Conservation (phyloP, 2,888 invertebrate genomes). For the Siphlonurus alternatus region DNA sequence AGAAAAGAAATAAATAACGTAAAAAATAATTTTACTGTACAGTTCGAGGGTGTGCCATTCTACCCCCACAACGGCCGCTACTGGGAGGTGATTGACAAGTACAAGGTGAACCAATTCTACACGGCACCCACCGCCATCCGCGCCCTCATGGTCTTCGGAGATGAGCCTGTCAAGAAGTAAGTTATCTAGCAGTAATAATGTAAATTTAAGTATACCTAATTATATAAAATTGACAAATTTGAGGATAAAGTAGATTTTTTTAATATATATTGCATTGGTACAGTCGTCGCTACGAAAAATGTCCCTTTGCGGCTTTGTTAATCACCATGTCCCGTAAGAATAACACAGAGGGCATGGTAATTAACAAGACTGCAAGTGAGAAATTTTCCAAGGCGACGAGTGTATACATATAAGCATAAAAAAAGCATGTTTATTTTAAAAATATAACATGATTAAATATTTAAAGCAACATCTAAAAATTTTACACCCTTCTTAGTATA, state of each 20-base stretch:
- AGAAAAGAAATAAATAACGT: too few species aligned
- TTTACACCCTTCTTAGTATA: too few species aligned
- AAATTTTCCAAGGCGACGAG: too few species aligned
- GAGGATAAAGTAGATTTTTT: too few species aligned
- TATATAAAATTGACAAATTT: not conserved
- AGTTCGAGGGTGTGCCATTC: conserved; percentile 96
- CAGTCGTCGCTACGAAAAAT: too few species aligned
- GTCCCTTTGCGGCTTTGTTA: too few species aligned
- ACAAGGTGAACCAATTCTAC: conserved; percentile 90
- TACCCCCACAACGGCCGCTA: conserved; percentile 85
- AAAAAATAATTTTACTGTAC: conserved; percentile 19
- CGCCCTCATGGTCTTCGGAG: conserved; percentile 88
- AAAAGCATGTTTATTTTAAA: not conserved
- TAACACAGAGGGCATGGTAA: too few species aligned
- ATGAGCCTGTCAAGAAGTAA: conserved; percentile 59
- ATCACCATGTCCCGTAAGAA: too few species aligned
- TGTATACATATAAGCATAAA: not conserved
- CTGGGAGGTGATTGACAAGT: conserved; percentile 87
- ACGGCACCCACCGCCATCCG: conserved; percentile 97
- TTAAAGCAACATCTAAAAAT: not conserved
- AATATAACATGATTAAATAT: not conserved
- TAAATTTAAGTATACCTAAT: not conserved
- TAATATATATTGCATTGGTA: not conserved
- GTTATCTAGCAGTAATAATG: too few species aligned
- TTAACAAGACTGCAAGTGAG: too few species aligned